phyloP scores from a whole-genome alignment of 2,113 vertebrate genomes.

The Pluvialis apricaria region DNA sequence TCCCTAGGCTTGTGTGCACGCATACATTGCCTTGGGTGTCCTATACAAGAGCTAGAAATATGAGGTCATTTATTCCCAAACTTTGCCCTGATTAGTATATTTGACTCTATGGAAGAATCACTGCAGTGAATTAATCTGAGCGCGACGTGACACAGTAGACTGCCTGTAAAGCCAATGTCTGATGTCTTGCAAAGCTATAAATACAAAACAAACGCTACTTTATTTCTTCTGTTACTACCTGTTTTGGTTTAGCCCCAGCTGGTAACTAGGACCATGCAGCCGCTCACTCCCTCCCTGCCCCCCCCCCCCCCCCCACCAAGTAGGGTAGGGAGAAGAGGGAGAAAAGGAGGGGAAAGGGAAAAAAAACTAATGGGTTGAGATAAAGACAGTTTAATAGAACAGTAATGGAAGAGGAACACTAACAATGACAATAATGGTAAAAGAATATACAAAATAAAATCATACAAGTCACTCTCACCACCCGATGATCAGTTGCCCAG shows the following conservation, averaged over 20 bases:
- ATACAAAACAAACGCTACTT: neutral
- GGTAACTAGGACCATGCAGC: neutral
- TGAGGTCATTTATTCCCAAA: neutral
- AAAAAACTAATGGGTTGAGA: neutral
- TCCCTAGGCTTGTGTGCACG: neutral
- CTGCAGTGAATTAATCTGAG: neutral
- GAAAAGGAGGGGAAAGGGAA: neutral
- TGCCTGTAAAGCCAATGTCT: neutral
- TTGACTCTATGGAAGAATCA: neutral
- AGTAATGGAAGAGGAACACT: neutral
- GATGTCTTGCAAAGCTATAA: neutral
- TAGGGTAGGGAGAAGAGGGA: neutral
- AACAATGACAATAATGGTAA: neutral
- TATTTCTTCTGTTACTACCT: neutral
- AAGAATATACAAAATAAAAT: neutral
- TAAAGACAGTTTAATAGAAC: neutral
- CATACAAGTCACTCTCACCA: neutral
- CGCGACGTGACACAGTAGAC: neutral
- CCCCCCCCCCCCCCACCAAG: neutral
- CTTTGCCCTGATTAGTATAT: neutral
- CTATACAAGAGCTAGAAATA: neutral
- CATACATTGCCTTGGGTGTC: neutral
- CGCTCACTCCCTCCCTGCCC: neutral
- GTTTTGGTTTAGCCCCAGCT: neutral
- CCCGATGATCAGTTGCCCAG: neutral